These are phyloP conservation scores for Eciton burchellii DNA, from an alignment of 1,140 invertebrate genomes.

Conservation along the genomic window DNA sequence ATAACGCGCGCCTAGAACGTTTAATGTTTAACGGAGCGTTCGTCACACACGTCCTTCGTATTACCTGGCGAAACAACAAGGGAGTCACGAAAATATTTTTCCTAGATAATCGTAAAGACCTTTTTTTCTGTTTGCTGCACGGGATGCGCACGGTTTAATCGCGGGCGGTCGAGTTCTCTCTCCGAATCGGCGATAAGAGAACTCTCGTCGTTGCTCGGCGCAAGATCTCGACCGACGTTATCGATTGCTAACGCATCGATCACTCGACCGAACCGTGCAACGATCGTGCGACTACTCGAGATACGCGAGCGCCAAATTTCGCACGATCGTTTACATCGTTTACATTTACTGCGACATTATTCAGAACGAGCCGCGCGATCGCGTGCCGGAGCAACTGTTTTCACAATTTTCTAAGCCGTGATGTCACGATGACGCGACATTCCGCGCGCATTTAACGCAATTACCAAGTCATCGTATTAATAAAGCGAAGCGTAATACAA, in stretches of 20 bases:
- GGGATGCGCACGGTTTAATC: neutral
- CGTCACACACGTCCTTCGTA: neutral
- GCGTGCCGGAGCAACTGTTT: slow-evolving; percentile 26
- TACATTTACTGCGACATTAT: neutral
- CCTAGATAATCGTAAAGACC: neutral
- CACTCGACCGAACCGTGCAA: no score
- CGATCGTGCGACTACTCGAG: no score
- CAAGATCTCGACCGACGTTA: neutral
- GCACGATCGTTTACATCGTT: no score
- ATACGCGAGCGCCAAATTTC: no score
- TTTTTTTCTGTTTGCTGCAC: neutral
- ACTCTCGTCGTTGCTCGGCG: neutral
- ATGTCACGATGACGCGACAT: slow-evolving; percentile 66
- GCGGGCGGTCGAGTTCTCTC: neutral
- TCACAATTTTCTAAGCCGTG: slow-evolving; percentile 43
- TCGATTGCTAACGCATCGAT: no score
- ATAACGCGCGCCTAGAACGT: slow-evolving; percentile 16
- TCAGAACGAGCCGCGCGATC: neutral
- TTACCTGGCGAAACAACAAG: neutral
- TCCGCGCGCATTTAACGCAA: slow-evolving; percentile 61
- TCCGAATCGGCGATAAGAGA: neutral
- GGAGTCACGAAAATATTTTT: slow-evolving; percentile 11
- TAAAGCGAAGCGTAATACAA: slow-evolving; percentile 30
- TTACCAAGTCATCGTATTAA: slow-evolving; percentile 65
- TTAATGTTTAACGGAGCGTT: slow-evolving; percentile 23